Percentiles rank a stretch among this genome's conserved stretches.
Evolutionary conservation across 2,888 invertebrate species (phyloP).

Genomic region (Mycalesis mineus): DNA sequence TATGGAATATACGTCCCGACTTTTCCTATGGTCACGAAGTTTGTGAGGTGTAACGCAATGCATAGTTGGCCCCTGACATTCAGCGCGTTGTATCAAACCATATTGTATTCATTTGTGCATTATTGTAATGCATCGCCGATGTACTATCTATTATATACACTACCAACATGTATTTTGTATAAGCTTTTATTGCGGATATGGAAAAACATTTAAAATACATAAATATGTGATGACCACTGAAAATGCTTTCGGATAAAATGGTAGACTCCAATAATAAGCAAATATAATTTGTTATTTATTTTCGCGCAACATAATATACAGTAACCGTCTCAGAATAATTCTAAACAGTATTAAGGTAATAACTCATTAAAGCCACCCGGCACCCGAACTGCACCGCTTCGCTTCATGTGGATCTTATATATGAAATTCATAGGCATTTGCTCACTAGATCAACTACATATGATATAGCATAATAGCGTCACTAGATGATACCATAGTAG

Average conservation of each 20-base stretch:
- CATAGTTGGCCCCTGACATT: no score
- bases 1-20: no score
- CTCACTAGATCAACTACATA: no score
- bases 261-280: neutral
- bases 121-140: neutral
- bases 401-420: no score
- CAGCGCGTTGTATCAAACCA: neutral
- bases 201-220: neutral
- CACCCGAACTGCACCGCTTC: no score
- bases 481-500: no score
- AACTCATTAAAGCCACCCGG: neutral
- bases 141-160: neutral
- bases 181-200: neutral
- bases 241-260: neutral
- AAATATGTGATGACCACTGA: neutral
- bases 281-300: constrained; percentile 8
- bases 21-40: no score
- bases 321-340: constrained; percentile 25
- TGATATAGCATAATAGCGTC: no score
- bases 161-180: constrained; percentile 2
- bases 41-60: no score
- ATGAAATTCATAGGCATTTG: no score
- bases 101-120: neutral
- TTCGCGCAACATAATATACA: constrained; percentile 13
- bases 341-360: constrained; percentile 21